Evolutionary conservation across 1,140 invertebrate genomes (phyloP).

Genomic region (Heliconius hewitsoni): DNA sequence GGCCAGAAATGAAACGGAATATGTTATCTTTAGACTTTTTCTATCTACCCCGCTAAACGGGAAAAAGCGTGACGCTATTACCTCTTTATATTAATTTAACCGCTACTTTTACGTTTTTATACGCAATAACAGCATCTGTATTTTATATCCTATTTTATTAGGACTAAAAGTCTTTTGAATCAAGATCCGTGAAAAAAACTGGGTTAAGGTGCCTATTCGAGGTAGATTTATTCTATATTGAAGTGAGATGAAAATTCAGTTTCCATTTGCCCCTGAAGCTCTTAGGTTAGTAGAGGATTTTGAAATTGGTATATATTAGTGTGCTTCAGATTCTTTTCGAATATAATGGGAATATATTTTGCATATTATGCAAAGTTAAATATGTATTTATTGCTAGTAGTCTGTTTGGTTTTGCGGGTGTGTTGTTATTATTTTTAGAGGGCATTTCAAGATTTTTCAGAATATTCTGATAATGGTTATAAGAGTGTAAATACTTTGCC

Average conservation of each 20-base stretch:
- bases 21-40: too few species aligned
- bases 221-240: constrained; percentile 33
- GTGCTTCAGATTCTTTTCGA: constrained; percentile 6
- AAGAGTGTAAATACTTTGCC: too few species aligned
- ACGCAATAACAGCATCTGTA: constrained; percentile 14
- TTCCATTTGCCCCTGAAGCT: constrained; percentile 34
- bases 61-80: too few species aligned
- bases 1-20: too few species aligned
- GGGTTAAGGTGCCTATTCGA: constrained; percentile 36
- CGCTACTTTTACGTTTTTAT: background rate
- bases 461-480: too few species aligned
- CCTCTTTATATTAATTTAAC: background rate
- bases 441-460: too few species aligned
- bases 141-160: constrained; percentile 24
- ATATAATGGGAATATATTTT: constrained; percentile 3
- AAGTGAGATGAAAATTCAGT: constrained; percentile 31
- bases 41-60: too few species aligned
- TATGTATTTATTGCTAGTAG: constrained; percentile 1
- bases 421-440: too few species aligned
- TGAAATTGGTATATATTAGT: constrained; percentile 19
- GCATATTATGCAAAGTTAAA: constrained; percentile 1
- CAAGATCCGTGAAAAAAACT: constrained; percentile 28
- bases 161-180: constrained; percentile 20
- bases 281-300: constrained; percentile 22
- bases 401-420: too few species aligned